A percentile compares a stretch with the other conserved stretches of the same genome.
phyloP scores from a whole-genome alignment of 2,113 vertebrate species.

The Ovis canadensis region DNA sequence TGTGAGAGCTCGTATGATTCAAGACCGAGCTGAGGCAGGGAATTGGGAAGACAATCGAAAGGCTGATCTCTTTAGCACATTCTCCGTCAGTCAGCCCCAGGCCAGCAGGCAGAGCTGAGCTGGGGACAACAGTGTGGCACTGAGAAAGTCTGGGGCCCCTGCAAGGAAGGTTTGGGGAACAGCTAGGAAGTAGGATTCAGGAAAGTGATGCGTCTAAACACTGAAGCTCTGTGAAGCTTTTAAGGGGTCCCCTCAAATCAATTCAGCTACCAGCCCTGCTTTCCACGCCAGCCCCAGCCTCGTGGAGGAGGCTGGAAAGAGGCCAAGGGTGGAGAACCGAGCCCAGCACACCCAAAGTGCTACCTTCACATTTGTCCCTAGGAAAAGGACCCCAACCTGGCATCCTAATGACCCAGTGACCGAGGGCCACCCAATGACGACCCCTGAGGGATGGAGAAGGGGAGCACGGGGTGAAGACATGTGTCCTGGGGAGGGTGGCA shows the following conservation, averaged over 20 bases:
- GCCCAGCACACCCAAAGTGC: accelerated
- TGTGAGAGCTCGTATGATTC: no score
- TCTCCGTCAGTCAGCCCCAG: background rate
- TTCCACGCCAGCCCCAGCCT: no score
- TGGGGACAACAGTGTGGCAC: background rate
- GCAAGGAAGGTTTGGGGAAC: background rate
- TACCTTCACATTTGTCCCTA: background rate
- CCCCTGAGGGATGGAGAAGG: background rate
- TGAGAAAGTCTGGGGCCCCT: background rate
- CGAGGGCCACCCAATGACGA: background rate
- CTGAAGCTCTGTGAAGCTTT: background rate
- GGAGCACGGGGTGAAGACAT: accelerated
- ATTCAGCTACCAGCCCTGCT: no score
- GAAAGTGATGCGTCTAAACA: background rate
- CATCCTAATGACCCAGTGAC: background rate
- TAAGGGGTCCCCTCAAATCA: background rate
- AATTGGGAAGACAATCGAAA: background rate
- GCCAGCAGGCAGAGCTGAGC: background rate
- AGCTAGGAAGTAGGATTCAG: background rate
- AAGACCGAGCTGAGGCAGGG: background rate
- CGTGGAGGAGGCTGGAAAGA: background rate
- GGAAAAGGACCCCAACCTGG: accelerated
- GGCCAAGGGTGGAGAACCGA: no score
- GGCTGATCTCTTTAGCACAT: background rate
- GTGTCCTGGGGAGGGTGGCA: background rate